Evolutionary conservation across 2,888 invertebrate species (phyloP).

Genomic region (Ennomos fuscantarius): DNA sequence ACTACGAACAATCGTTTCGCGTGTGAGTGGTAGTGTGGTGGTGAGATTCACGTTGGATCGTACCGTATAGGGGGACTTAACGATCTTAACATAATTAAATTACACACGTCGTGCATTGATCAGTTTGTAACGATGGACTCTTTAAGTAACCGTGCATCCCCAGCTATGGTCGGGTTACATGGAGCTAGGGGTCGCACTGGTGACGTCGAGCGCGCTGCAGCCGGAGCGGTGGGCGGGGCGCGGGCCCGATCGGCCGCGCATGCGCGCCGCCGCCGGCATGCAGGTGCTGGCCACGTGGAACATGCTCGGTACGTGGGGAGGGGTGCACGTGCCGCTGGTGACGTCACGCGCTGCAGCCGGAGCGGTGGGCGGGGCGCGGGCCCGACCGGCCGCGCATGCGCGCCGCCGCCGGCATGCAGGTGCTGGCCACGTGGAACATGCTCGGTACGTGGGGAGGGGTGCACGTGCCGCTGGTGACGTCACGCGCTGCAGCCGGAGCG

Average conservation of each 20-base stretch:
- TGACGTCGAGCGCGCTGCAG: slow-evolving; percentile 71
- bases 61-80: too few relatives aligned
- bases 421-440: slow-evolving; percentile 96
- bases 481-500: too few relatives aligned
- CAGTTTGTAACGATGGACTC: too few relatives aligned
- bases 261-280: slow-evolving; percentile 96
- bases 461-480: not conserved
- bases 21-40: too few relatives aligned
- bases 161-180: slow-evolving; percentile 85
- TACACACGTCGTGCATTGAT: too few relatives aligned
- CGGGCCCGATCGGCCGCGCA: slow-evolving; percentile 85
- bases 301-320: slow-evolving; percentile 86
- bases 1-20: too few relatives aligned
- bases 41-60: too few relatives aligned
- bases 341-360: too few relatives aligned
- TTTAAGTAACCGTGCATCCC: not conserved
- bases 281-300: slow-evolving; percentile 97
- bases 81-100: too few relatives aligned
- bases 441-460: slow-evolving; percentile 83
- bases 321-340: not conserved
- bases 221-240: slow-evolving; percentile 76
- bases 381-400: slow-evolving; percentile 90
- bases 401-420: slow-evolving; percentile 96
- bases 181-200: slow-evolving; percentile 77
- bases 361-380: slow-evolving; percentile 77